A percentile compares a stretch with the other conserved stretches of the same genome.
Conservation (phyloP, 2,888 invertebrate genomes). For the Microctonus hyperodae region DNA sequence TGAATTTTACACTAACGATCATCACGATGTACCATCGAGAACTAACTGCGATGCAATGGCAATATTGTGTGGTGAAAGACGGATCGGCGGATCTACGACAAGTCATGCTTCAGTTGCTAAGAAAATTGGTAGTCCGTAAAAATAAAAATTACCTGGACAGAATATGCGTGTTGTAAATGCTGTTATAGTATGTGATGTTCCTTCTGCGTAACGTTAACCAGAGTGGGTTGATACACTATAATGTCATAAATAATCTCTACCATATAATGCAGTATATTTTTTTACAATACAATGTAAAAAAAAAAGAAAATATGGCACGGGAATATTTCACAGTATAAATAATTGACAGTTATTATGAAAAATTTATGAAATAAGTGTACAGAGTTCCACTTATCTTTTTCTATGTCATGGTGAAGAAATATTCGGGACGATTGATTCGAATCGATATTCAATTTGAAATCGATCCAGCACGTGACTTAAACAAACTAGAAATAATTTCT, state of each 20-base stretch:
- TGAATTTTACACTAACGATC: slow-evolving; percentile 42
- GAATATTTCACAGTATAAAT: background rate
- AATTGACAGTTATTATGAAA: background rate
- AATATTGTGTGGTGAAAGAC: slow-evolving; percentile 48
- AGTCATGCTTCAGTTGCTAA: slow-evolving; percentile 60
- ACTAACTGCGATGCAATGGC: slow-evolving; percentile 59
- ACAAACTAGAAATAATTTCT: background rate
- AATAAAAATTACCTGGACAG: slow-evolving; percentile 53
- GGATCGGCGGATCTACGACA: slow-evolving; percentile 33
- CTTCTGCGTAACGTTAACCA: background rate
- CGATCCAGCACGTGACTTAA: slow-evolving; percentile 19
- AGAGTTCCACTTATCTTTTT: slow-evolving; percentile 13
- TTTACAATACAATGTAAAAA: background rate
- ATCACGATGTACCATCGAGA: slow-evolving; percentile 54
- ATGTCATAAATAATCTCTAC: background rate
- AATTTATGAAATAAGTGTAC: background rate
- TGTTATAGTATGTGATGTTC: slow-evolving; percentile 45
- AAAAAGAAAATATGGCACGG: background rate
- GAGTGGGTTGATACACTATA: background rate
- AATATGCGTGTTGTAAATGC: slow-evolving; percentile 55
- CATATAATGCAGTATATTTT: background rate
- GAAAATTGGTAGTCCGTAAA: slow-evolving; percentile 61
- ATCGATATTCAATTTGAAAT: slow-evolving; percentile 13
- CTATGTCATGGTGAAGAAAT: slow-evolving; percentile 43
- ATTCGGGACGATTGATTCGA: slow-evolving; percentile 40